Base-by-base conservation (phyloP, 2,888 invertebrate genomes). In the Netelia fuscicornis region DNA sequence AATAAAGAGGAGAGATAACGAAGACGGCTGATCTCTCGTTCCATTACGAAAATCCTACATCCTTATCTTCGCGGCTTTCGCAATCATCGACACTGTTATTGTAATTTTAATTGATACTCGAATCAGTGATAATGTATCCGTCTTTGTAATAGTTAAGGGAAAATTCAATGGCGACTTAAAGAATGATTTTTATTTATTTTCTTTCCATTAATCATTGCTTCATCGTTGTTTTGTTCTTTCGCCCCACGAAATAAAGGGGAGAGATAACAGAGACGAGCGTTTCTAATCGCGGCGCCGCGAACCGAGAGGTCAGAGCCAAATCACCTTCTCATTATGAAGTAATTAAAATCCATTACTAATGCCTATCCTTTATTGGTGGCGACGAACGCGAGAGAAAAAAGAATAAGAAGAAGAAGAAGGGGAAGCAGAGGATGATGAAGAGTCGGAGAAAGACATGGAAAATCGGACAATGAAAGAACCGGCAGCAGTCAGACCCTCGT, bases 321-420 rank as follows among this genome's bases (percentile, higher is more conserved):
- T 91, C 91, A 92, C 88, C 90, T 89, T 90, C 93, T 93, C 93
- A 93, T 93, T 93, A 93, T 92, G 91, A 92, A 93, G 92, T 93
- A 93, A 93, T 93, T 93, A 93, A 93, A 93, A 93, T 90, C 92
- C 93, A 93, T 93, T 93, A 93, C 93, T 91, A 92, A 91, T 92
- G 90, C 92, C 75, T 93, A 93, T 93, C 91, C 91, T 92, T 92
- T 92, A 92, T 91, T 90, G 91, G 86, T 72, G 30, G 82, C 72
- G 71, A 83, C 64, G 71, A 67, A 85, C 86, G 85, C 80, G 85
- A 77, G 68, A 76, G 85, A 86, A 87, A 86, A 86, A 86, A 86
- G 52, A 11, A 86, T 23, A 70, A 44, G 8, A 37, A 23, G 64
- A 54, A 81, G 64, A 54, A 81, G 70, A 70, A 86, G 85, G 77